phyloP scores from a whole-genome alignment of 1,140 invertebrate genomes.

The Sitobion miscanthi region DNA sequence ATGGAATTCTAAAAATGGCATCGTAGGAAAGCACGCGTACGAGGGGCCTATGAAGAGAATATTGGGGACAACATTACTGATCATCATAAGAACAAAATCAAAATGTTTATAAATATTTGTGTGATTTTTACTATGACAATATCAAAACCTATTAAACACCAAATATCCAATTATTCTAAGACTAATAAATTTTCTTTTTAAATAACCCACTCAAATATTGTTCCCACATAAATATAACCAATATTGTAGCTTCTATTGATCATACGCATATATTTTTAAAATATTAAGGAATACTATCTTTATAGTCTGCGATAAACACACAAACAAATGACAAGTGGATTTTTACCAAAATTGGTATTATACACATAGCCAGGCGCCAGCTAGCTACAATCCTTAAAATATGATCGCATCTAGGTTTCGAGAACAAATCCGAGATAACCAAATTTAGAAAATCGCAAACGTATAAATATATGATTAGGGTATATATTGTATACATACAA shows the following conservation, averaged over 20 bases:
- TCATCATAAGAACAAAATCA: not conserved
- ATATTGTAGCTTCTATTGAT: not conserved
- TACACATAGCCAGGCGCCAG: not conserved
- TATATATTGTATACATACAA: not conserved
- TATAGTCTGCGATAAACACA: not conserved
- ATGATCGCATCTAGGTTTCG: not conserved
- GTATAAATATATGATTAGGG: not conserved
- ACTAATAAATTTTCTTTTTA: not conserved
- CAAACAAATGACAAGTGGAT: not conserved
- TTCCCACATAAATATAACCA: not conserved
- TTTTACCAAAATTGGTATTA: not conserved
- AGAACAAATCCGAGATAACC: not conserved
- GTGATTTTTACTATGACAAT: not conserved
- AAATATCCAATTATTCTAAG: not conserved
- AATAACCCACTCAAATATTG: not conserved
- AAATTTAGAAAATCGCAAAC: not conserved
- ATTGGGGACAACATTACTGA: not conserved
- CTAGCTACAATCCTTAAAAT: not conserved
- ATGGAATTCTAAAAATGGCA: slow-evolving; percentile 35
- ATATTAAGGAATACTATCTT: not conserved
- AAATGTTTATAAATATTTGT: not conserved
- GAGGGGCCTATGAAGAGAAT: not conserved
- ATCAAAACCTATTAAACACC: not conserved
- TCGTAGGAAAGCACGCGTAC: not conserved
- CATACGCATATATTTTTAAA: not conserved